Evolutionary conservation across 1,140 invertebrate species (phyloP).

Genomic region (Micrasema longulum): DNA sequence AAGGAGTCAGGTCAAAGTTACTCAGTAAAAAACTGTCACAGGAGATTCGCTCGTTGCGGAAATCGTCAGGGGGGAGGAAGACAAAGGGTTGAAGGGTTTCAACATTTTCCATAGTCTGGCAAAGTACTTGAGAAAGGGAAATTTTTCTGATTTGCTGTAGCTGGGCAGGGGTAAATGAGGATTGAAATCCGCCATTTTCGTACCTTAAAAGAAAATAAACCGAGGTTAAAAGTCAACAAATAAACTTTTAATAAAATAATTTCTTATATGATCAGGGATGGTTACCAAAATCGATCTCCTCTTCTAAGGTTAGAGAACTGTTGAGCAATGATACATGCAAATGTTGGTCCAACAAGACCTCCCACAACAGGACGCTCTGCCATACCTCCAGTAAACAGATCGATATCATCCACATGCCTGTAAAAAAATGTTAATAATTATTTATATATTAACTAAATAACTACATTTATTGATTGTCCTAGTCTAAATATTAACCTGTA

Average conservation of each 20-base stretch:
- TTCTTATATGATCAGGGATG: neutral
- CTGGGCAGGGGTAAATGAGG: constrained; percentile 85
- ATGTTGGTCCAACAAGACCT: constrained; percentile 93
- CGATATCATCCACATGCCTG: constrained; percentile 85
- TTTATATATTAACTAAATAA: too few relatives aligned
- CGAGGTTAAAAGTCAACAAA: constrained; percentile 4
- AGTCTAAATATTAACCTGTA: constrained; percentile 66
- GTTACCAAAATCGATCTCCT: constrained; percentile 92
- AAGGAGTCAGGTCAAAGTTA: constrained; percentile 75
- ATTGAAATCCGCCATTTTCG: constrained; percentile 81
- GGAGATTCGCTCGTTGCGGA: constrained; percentile 74
- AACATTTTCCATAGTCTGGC: constrained; percentile 82
- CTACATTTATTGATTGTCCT: neutral
- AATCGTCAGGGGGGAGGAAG: constrained; percentile 75
- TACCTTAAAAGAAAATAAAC: constrained; percentile 66
- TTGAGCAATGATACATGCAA: constrained; percentile 95
- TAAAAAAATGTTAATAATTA: too few relatives aligned
- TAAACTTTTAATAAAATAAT: too few relatives aligned
- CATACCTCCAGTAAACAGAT: constrained; percentile 91
- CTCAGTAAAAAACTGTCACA: constrained; percentile 78
- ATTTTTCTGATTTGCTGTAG: constrained; percentile 85
- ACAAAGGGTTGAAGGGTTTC: constrained; percentile 81
- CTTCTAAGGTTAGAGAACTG: constrained; percentile 89
- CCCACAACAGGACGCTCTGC: constrained; percentile 84
- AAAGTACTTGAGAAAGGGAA: constrained; percentile 86